Percentiles rank a stretch among this genome's conserved stretches.
phyloP scores from a whole-genome alignment of 2,888 invertebrate species.

The Rosalia funebris region DNA sequence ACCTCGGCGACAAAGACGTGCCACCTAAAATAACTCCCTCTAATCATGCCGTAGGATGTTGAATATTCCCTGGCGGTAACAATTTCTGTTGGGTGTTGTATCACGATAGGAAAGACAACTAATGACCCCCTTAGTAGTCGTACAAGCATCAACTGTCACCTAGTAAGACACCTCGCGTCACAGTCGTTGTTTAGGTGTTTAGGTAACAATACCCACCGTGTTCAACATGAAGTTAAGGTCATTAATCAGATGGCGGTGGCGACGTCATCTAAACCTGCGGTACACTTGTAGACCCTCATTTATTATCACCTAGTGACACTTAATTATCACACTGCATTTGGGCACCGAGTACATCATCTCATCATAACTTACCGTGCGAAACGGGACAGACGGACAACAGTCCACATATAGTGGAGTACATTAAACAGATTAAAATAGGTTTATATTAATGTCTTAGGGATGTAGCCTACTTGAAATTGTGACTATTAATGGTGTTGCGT shows the following conservation, averaged over 20 bases:
- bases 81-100: slow-evolving; percentile 26
- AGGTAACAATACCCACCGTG: slow-evolving; percentile 60
- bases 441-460: slow-evolving; percentile 26
- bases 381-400: slow-evolving; percentile 21
- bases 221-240: slow-evolving; percentile 61
- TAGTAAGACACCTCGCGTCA: slow-evolving; percentile 54
- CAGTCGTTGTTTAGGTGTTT: slow-evolving; percentile 59
- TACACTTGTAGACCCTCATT: slow-evolving; percentile 53
- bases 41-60: slow-evolving; percentile 26
- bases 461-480: slow-evolving; percentile 15
- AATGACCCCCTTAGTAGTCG: slow-evolving; percentile 49
- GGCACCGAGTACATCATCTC: slow-evolving; percentile 46
- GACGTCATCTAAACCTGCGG: slow-evolving; percentile 37
- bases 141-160: slow-evolving; percentile 54
- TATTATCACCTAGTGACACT: slow-evolving; percentile 57
- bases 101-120: slow-evolving; percentile 43
- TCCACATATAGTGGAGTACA: slow-evolving; percentile 17
- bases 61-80: slow-evolving; percentile 28
- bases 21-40: slow-evolving; percentile 17
- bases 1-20: too few relatives aligned
- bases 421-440: slow-evolving; percentile 28
- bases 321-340: slow-evolving; percentile 56
- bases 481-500: slow-evolving; percentile 21
- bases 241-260: slow-evolving; percentile 62
- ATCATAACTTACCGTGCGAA: slow-evolving; percentile 38